Base-by-base conservation (phyloP, 2,797 vertebrate species). In the Pogoniulus pusillus region DNA sequence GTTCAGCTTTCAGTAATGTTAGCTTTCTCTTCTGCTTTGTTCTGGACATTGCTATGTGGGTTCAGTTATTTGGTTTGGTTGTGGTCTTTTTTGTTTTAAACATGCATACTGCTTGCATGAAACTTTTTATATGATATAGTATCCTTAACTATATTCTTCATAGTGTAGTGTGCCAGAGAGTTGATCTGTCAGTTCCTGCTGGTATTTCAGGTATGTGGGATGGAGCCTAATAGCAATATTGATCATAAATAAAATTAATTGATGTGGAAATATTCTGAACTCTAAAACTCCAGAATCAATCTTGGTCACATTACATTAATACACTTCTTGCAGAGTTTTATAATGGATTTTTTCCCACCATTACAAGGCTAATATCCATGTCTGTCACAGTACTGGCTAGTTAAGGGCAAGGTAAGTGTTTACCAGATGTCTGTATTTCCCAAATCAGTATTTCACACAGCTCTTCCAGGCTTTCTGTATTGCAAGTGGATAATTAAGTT, bases 361-460 rank as follows among this genome's bases (percentile, higher is more conserved):
- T 62, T 89, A 58, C 9, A 34, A 72, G 59, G 35, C 49, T 74
- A 68, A 32, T 80, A 62, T 32, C 72, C 26, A 13, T 34, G 19
- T 69, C 23, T 85, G 1, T 77, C 9, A 78, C 24, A 47, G 24
- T 87, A 66, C 32, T 87, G 16, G 78, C 77, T 83, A 24, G 20
- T 77, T 70, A 78, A 89, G 55, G 85, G 69, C 34, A 65, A 91
- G 78, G 26, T 14, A 43, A 93, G 54, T 74, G n/a, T 87, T 92
- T 57, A 82, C 37, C 30, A 77, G 30, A 68, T 53, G 27, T 30
- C 30, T 77, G 5, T 54, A 23, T 87, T 94, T 90, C 65, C 45
- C 34, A 80, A 55, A 64, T 32, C 18, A 47, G 54, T 71, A 68
- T 85, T 82, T 82, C 9, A 5, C 20, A 65, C 29, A 63, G 45